Percentiles rank a stretch among this genome's conserved stretches.
These are phyloP conservation scores for Oryzias dopingdopingensis DNA, from an alignment of 2,797 vertebrate genomes.

Conservation along the genomic window DNA sequence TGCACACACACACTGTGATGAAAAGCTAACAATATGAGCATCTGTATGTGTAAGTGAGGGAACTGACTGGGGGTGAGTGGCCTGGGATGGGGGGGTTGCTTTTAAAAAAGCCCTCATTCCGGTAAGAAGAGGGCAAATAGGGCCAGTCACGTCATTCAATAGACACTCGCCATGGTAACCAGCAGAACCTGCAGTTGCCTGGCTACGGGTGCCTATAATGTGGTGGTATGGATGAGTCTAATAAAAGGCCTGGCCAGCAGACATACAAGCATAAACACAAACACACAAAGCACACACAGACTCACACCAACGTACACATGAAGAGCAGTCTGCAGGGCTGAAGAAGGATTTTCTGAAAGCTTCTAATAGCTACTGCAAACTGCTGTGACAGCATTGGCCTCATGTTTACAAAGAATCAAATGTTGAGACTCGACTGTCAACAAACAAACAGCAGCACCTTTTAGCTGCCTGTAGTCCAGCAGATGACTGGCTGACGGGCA, in stretches of 20 bases:
- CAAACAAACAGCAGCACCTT: constrained; percentile 3
- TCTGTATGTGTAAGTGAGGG: constrained; percentile 38
- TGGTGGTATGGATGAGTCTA: constrained; percentile 81
- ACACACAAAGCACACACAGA: constrained; percentile 30
- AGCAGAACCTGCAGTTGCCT: constrained; percentile 80
- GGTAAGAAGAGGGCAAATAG: constrained; percentile 74
- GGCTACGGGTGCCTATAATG: constrained; percentile 80
- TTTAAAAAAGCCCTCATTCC: constrained; percentile 70
- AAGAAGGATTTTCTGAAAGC: constrained; percentile 53
- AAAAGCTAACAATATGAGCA: constrained; percentile 33
- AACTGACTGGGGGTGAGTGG: constrained; percentile 14
- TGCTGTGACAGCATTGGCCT: constrained; percentile 52
- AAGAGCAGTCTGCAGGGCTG: constrained; percentile 47
- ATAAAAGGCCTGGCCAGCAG: constrained; percentile 71
- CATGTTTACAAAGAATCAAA: constrained; percentile 16
- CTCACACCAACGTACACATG: constrained; percentile 26
- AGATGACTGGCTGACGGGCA: constrained; percentile 11
- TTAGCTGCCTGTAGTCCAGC: too few relatives aligned
- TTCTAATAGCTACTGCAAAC: constrained; percentile 48
- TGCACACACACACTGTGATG: constrained; percentile 1
- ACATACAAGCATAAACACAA: constrained; percentile 72
- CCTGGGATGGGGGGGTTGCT: constrained; percentile 49
- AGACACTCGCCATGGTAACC: constrained; percentile 79
- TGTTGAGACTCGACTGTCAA: constrained; percentile 7
- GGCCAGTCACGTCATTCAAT: constrained; percentile 76